Conservation (phyloP, 2,888 invertebrate species). For the Spilarctia lutea region DNA sequence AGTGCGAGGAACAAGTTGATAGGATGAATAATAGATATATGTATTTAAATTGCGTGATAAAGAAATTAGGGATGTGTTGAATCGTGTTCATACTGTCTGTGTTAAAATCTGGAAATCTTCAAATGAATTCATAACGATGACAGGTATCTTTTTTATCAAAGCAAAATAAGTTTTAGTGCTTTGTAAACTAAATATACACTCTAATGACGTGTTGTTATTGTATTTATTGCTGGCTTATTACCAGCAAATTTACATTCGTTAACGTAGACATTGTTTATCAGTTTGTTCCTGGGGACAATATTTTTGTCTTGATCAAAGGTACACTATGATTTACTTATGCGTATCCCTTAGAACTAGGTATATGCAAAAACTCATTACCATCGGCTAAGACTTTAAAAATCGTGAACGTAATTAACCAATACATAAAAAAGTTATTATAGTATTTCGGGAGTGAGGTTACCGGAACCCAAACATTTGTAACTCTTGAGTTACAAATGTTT, state of each 20-base stretch:
- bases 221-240: slow-evolving; percentile 8
- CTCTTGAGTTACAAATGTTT: too few relatives aligned
- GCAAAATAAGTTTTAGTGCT: slow-evolving; percentile 32
- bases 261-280: neutral
- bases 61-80: slow-evolving; percentile 45
- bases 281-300: neutral
- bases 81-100: slow-evolving; percentile 30
- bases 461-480: too few relatives aligned
- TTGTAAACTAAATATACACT: slow-evolving; percentile 41
- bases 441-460: too few relatives aligned
- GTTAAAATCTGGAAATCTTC: slow-evolving; percentile 30
- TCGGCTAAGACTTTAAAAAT: neutral
- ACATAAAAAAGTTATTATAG: too few relatives aligned
- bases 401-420: neutral
- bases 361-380: neutral
- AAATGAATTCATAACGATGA: slow-evolving; percentile 44
- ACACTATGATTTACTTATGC: neutral
- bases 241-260: neutral
- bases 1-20: slow-evolving; percentile 36
- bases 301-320: neutral
- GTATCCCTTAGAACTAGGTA: neutral
- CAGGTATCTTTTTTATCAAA: slow-evolving; percentile 40
- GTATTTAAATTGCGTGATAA: slow-evolving; percentile 43
- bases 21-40: slow-evolving; percentile 31
- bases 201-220: slow-evolving; percentile 12